Percentiles rank a stretch among this genome's conserved stretches.
phyloP scores from a whole-genome alignment of 1,140 invertebrate genomes.

The Oryctes rhinoceros region DNA sequence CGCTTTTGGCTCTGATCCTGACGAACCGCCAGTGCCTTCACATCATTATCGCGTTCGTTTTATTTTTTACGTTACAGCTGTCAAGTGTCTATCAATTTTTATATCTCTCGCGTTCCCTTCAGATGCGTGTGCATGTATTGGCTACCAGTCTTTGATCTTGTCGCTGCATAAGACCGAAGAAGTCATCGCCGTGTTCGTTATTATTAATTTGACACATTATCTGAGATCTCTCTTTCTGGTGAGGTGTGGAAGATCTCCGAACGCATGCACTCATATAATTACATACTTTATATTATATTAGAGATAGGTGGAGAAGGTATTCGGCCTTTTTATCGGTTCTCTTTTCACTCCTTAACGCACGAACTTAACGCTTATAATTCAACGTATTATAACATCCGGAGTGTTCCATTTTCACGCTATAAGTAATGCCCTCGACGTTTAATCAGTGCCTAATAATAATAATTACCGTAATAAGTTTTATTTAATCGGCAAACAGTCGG shows the following conservation, averaged over 20 bases:
- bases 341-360: conserved; percentile 6
- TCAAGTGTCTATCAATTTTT: conserved; percentile 37
- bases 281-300: conserved; percentile 34
- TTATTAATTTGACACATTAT: conserved; percentile 36
- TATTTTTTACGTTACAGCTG: neutral
- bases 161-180: conserved; percentile 28
- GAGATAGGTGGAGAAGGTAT: conserved; percentile 33
- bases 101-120: conserved; percentile 8
- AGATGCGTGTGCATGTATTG: conserved; percentile 25
- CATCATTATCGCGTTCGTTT: neutral
- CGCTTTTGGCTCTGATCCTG: too few relatives aligned
- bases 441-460: conserved; percentile 33
- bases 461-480: conserved; percentile 34
- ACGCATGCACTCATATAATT: conserved; percentile 30
- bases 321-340: conserved; percentile 18
- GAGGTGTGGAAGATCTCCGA: conserved; percentile 29
- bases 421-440: conserved; percentile 31
- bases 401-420: conserved; percentile 8
- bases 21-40: too few relatives aligned
- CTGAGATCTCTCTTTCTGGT: conserved; percentile 26
- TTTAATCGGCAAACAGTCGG: conserved; percentile 33
- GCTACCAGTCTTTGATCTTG: conserved; percentile 34
- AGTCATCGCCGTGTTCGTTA: conserved; percentile 29
- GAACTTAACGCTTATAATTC: conserved; percentile 34
- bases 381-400: conserved; percentile 32